A percentile compares a stretch with the other conserved stretches of the same genome.
Evolutionary conservation across 2,113 vertebrate genomes (phyloP).

Genomic region (Leptobrachium ailaonicum): DNA sequence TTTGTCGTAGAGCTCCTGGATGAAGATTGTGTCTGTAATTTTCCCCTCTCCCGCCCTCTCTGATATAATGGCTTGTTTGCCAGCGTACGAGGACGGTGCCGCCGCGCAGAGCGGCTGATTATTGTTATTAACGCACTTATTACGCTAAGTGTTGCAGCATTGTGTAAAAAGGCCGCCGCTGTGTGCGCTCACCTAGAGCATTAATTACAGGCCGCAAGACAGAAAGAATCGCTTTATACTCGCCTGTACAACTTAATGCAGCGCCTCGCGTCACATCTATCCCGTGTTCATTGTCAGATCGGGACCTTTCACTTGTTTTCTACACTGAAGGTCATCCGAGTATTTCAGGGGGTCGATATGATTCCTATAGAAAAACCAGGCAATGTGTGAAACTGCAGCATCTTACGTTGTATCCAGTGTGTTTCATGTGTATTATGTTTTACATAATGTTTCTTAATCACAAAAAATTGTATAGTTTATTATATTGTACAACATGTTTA

Average conservation of each 20-base stretch:
- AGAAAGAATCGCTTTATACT: slow-evolving; percentile 23
- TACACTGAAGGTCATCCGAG: no score
- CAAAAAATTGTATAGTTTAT: no score
- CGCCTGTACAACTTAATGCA: background rate
- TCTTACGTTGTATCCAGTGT: no score
- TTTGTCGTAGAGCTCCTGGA: background rate
- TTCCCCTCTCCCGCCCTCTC: slow-evolving; percentile 2
- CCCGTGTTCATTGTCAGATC: no score
- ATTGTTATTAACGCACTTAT: slow-evolving; percentile 31
- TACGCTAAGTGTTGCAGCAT: slow-evolving; percentile 14
- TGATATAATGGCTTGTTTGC: slow-evolving; percentile 35
- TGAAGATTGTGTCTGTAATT: background rate
- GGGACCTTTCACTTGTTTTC: no score
- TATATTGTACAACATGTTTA: no score
- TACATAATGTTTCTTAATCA: no score
- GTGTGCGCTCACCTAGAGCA: slow-evolving; percentile 6
- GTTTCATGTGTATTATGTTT: no score
- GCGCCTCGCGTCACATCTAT: no score
- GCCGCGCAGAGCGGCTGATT: slow-evolving; percentile 26
- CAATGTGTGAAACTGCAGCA: no score
- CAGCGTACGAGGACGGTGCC: background rate
- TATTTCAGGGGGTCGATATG: no score
- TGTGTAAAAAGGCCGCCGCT: slow-evolving; percentile 5
- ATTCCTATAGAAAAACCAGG: no score
- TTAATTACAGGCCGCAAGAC: slow-evolving; percentile 1